phyloP scores from a whole-genome alignment of 2,113 vertebrate species.

The Arizona elegans region DNA sequence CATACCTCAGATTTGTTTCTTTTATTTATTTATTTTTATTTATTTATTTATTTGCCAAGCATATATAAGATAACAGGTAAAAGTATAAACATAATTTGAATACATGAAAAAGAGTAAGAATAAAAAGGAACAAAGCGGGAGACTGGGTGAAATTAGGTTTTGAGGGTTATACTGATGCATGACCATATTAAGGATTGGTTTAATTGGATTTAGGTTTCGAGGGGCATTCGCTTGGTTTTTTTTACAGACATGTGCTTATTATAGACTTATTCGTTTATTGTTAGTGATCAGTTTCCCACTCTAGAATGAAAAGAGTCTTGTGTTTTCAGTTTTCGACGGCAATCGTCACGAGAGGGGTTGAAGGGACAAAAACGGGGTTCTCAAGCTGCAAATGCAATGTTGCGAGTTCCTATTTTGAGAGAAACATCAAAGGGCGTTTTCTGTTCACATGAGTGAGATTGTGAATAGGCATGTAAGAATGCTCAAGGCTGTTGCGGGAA shows the following conservation, averaged over 20 bases:
- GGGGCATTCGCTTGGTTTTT: background rate
- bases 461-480: background rate
- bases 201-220: background rate
- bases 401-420: background rate
- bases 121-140: background rate
- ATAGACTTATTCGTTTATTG: background rate
- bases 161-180: background rate
- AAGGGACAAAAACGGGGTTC: background rate
- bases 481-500: background rate
- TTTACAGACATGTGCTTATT: background rate
- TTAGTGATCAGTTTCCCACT: background rate
- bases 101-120: too few species aligned
- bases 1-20: background rate
- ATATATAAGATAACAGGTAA: too few species aligned
- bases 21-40: too few species aligned
- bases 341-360: background rate
- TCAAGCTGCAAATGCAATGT: background rate
- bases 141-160: background rate
- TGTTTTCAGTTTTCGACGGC: background rate
- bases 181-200: background rate
- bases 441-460: background rate
- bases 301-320: background rate
- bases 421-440: background rate
- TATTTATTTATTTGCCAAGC: too few species aligned
- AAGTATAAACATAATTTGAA: too few species aligned